Percentiles rank a stretch among this genome's conserved stretches.
phyloP scores from a whole-genome alignment of 1,140 invertebrate species.

The Danaus plexippus region DNA sequence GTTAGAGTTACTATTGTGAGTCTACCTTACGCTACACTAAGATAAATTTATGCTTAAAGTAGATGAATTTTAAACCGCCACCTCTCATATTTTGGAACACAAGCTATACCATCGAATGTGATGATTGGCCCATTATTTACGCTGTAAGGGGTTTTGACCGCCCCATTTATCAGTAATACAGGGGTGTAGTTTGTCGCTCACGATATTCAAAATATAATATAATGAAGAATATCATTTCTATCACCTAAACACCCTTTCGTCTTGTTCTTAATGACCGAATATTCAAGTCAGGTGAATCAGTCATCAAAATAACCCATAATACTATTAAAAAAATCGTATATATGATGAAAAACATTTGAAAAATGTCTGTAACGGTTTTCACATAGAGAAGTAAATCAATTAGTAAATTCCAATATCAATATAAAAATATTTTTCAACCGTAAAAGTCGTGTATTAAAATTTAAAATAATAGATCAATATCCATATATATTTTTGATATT shows the following conservation, averaged over 20 bases:
- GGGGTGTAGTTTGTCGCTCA: constrained; percentile 7
- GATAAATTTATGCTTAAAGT: too few relatives aligned
- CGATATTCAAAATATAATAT: constrained; percentile 4
- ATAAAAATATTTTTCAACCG: not conserved
- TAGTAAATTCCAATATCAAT: not conserved
- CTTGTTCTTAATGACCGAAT: too few relatives aligned
- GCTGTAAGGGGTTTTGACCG: constrained; percentile 26
- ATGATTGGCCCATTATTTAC: constrained; percentile 38
- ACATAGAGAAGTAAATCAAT: too few relatives aligned
- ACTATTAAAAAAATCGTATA: too few relatives aligned
- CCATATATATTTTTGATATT: too few relatives aligned
- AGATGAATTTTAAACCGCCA: constrained; percentile 11
- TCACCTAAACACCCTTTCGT: not conserved
- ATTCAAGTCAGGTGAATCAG: too few relatives aligned
- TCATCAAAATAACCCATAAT: too few relatives aligned
- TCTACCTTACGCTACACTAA: too few relatives aligned
- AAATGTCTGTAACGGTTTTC: too few relatives aligned
- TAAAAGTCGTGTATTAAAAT: not conserved
- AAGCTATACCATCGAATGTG: constrained; percentile 23
- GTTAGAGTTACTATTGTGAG: too few relatives aligned
- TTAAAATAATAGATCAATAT: not conserved
- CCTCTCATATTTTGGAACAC: constrained; percentile 12
- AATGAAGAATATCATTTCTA: constrained; percentile 1
- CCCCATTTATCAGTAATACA: constrained; percentile 17
- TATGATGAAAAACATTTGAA: too few relatives aligned